phyloP scores from a whole-genome alignment of 92 coral and sea anemone genomes.

The Palythoa grandis region DNA sequence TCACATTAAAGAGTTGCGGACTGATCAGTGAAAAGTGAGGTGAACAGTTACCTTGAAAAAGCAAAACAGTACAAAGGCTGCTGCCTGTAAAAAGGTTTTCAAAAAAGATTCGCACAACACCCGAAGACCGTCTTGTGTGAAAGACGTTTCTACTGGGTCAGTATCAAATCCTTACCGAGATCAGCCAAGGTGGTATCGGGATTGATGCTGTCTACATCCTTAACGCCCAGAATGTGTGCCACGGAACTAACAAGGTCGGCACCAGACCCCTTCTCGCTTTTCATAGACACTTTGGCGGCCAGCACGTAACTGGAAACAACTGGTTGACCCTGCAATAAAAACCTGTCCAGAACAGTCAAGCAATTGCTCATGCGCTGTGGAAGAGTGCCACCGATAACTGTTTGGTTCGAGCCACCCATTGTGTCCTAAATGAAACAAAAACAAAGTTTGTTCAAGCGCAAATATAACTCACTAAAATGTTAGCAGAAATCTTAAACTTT shows the following conservation, averaged over 20 bases:
- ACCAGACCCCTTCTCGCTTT: conserved; percentile 72
- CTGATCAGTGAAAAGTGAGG: no score
- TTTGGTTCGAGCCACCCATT: conserved; percentile 90
- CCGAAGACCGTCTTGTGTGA: background rate
- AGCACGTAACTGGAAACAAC: conserved; percentile 80
- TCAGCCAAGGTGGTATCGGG: conserved; percentile 84
- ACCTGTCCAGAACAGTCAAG: conserved; percentile 77
- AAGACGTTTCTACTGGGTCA: background rate
- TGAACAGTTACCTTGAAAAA: no score
- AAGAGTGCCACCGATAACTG: conserved; percentile 83
- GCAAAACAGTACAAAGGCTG: no score
- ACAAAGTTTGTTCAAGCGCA: background rate
- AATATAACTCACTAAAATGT: background rate
- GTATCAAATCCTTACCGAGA: conserved; percentile 60
- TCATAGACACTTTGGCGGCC: conserved; percentile 70
- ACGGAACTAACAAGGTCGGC: conserved; percentile 79
- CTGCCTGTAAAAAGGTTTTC: background rate
- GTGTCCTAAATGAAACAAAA: conserved; percentile 62
- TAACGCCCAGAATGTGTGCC: conserved; percentile 80
- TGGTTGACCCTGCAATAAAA: conserved; percentile 82
- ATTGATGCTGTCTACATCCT: conserved; percentile 68
- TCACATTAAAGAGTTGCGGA: no score
- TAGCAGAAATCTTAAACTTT: background rate
- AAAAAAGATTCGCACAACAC: background rate
- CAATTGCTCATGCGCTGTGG: conserved; percentile 96